Evolutionary conservation across 2,888 invertebrate species (phyloP), one percentile per base, ranked within the genome.

Genomic region (Sepiola atlantica): DNA sequence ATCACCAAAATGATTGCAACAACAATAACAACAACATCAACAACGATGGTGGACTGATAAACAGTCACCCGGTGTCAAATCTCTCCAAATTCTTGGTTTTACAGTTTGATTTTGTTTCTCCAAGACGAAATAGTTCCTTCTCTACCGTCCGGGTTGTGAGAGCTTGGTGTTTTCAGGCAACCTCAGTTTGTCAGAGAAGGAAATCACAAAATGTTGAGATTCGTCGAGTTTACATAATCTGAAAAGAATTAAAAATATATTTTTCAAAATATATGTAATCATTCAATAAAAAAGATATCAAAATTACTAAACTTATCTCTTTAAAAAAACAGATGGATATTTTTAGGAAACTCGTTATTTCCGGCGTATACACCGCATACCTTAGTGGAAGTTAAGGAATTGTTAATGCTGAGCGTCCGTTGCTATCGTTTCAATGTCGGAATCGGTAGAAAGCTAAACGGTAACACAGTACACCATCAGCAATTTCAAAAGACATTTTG

Each of bases 141-240:
- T 28, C 61, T 24, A 12, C 28, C 28, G 2, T 61, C 61, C 24
- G 24, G 61, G 61, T 28, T 45, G 61, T 61, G n/a, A 77, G n/a
- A 77, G n/a, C n/a, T 77, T 77, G 10, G 77, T n/a, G 45, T 32
- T 21, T n/a, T 77, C 77, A n/a, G 77, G 77, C 77, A 77, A 77
- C 77, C 14, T 32, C 77, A 16, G 12, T 45, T 45, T 4, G 32
- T 77, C 77, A 77, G 12, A n/a, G n/a, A 77, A 77, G 77, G 10
- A 77, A 77, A n/a, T 77, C 77, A 77, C 77, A 77, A 77, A 77
- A 77, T 77, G 77, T 77, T 77, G n/a, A 77, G 32, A 77, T 77
- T 77, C n/a, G 77, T 77, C 77, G 77, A 77, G 77, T 77, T 77
- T n/a, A 77, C 77, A 77, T 77, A 77, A 77, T 77, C 77, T 77